Evolutionary conservation across 2,113 vertebrate genomes (phyloP), one percentile per base, ranked within the genome.

Genomic region (Sturnus vulgaris): DNA sequence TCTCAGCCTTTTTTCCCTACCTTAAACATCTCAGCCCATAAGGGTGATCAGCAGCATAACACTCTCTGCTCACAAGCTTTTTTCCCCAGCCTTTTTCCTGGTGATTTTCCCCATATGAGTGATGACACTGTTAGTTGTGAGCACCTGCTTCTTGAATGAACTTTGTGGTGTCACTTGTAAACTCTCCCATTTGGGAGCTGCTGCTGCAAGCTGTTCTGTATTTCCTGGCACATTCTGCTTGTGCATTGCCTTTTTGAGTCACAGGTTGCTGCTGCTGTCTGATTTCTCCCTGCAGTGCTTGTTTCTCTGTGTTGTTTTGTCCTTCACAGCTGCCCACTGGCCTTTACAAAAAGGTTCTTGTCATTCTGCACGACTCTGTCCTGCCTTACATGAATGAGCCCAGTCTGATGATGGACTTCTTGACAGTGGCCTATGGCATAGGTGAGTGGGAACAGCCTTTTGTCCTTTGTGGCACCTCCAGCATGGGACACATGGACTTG

Each of bases 321-420:
- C 10, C 93, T 91, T 68, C 52, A 20, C 93, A 99, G 99, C 96
- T 99, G 75, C 98, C 99, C 9, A 90, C 94, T 71, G 97, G 96
- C 90, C 98, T 99, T 78, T 99, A 99, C 93, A 99, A 99, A 96
- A 99, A 99, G 93, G 97, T 99, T 46, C 96, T 99, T 82, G 97
- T 99, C 66, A 98, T 99, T 65, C 93, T 99, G 64, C 99, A 99
- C 1, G 99, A 99, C 39, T 98, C 98, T 73, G 98, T 99, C 82
- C 94, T 99, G 90, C 99, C 99, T 3, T 97, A 99, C 94, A 98
- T 99, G 98, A 98, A 98, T 7, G 98, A 99, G 73, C 99, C 99
- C 50, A 97, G 98, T 3, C 97, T 99, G 64, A 98, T 99, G 99
- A 99, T 99, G 1, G 99, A 99, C 96, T 99, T 99, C 93, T 90